Conservation (phyloP, 2,797 vertebrate genomes). For the Sorex maritimensis region DNA sequence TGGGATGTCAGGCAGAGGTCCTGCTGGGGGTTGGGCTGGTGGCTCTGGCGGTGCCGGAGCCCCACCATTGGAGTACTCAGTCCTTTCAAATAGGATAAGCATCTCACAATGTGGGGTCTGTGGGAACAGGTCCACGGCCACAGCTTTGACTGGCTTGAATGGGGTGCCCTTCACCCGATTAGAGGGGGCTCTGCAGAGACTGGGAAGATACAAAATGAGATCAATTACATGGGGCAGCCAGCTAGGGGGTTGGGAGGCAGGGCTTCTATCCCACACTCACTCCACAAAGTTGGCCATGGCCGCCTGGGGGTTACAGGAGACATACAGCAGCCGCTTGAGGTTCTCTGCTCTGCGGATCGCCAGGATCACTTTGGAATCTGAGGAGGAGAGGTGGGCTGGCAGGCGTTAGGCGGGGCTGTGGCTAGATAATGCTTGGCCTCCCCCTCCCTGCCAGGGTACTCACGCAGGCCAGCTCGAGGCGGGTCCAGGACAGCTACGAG, state of each 20-base stretch:
- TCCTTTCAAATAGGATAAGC: constrained; percentile 95
- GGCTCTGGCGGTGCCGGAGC: constrained; percentile 10
- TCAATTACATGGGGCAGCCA: neutral
- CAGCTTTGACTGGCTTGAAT: constrained; percentile 94
- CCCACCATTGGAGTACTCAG: constrained; percentile 89
- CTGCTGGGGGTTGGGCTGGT: neutral
- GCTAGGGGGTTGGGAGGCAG: no score
- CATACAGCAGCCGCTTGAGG: constrained; percentile 96
- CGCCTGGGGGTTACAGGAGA: constrained; percentile 97
- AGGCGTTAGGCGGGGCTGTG: neutral
- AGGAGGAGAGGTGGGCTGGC: neutral
- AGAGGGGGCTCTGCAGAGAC: constrained; percentile 97
- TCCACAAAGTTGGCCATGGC: constrained; percentile 99
- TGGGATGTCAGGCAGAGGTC: neutral
- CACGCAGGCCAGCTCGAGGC: constrained; percentile 97
- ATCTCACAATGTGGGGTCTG: constrained; percentile 97
- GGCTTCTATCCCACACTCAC: constrained; percentile 91
- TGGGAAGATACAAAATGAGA: constrained; percentile 73
- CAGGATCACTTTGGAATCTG: constrained; percentile 98
- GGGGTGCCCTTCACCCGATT: constrained; percentile 96
- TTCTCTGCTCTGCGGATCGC: constrained; percentile 96
- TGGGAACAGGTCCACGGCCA: constrained; percentile 98
- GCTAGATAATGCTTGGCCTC: neutral
- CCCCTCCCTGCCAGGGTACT: constrained; percentile 86
- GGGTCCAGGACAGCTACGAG: constrained; percentile 96